Base-by-base conservation (phyloP, 2,797 vertebrate genomes). In the Steatocranus sp. region DNA sequence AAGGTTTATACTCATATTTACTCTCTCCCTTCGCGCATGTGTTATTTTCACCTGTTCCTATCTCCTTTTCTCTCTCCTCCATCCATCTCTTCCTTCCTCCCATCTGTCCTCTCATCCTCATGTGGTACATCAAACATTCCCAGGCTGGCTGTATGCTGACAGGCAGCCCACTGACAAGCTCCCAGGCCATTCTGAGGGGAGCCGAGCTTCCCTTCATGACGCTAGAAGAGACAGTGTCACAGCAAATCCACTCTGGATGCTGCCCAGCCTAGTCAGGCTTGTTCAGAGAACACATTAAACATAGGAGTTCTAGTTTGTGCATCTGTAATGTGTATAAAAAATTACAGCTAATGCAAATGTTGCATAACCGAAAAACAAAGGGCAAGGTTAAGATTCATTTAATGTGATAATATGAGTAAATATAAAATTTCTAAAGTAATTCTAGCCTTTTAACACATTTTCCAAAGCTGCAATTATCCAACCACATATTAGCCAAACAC, bases 161-260 rank as follows among this genome's bases (percentile, higher is more conserved):
- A 94, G 91, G 90, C 88, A 85, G 89, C 82, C 88, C 76, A 78
- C 89, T 93, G 93, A 94, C 93, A 89, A 91, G 92, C 91, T 95
- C 84, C 76, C 83, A 81, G 93, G 91, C 93, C 91, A 88, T 92
- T 92, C 86, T 86, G 85, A 89, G 82, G 87, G 89, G 86, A 91
- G 83, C 86, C 17, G 63, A 91, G 89, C 88, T 84, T 91, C 87
- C 78, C 84, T 86, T 83, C 90, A 89, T 73, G 88, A 89, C 87
- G 82, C 83, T 92, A 54, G 80, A 94, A 94, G 89, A 94, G 94
- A 94, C 93, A 92, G 80, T 85, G 94, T 94, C 95, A 95, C 85
- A 94, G 90, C 51, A 79, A 93, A 95, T 94, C 90, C 92, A 91
- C 83, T 91, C 87, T 85, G 86, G 88, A 91, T 84, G 78, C 73